These are phyloP conservation scores for Apostichopus japonicus DNA, from an alignment of 35 echinoderm and acorn worm genomes.

Conservation along the genomic window DNA sequence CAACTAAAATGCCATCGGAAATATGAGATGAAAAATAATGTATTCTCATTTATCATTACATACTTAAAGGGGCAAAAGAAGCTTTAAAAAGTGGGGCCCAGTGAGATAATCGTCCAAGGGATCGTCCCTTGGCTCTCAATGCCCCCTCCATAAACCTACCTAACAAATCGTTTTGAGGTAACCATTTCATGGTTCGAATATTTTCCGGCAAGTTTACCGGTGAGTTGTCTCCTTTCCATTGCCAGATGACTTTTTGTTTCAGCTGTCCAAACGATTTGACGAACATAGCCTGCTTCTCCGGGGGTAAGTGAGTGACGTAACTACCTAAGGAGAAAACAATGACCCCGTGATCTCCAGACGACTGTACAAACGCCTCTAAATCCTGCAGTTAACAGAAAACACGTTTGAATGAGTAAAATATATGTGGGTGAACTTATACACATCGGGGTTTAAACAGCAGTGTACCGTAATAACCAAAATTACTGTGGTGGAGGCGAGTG, in stretches of 20 bases:
- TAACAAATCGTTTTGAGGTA: constrained; percentile 74
- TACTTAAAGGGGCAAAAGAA: too few relatives aligned
- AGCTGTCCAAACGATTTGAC: constrained; percentile 23
- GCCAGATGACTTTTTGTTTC: constrained; percentile 61
- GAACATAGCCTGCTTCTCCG: constrained; percentile 29
- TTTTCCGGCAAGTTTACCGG: constrained; percentile 36
- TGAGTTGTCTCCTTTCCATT: constrained; percentile 33
- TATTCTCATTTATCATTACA: too few relatives aligned
- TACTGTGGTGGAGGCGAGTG: too few relatives aligned
- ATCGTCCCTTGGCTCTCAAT: too few relatives aligned
- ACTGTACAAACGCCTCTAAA: background rate
- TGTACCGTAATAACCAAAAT: too few relatives aligned
- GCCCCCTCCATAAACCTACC: constrained; percentile 13
- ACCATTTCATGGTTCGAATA: constrained; percentile 56
- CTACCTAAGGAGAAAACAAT: constrained; percentile 63
- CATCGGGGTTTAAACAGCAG: too few relatives aligned
- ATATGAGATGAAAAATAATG: too few relatives aligned
- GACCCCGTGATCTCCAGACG: constrained; percentile 59
- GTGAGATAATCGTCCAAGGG: too few relatives aligned
- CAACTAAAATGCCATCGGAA: too few relatives aligned
- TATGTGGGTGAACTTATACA: background rate
- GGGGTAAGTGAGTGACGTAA: constrained; percentile 35
- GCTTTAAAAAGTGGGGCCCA: too few relatives aligned
- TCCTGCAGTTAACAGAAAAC: constrained; percentile 17
- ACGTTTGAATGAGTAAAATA: constrained; percentile 7